Percentiles rank a stretch among this genome's conserved stretches.
These are phyloP conservation scores for Microchrysa polita DNA, from an alignment of 2,888 invertebrate genomes.

Conservation along the genomic window DNA sequence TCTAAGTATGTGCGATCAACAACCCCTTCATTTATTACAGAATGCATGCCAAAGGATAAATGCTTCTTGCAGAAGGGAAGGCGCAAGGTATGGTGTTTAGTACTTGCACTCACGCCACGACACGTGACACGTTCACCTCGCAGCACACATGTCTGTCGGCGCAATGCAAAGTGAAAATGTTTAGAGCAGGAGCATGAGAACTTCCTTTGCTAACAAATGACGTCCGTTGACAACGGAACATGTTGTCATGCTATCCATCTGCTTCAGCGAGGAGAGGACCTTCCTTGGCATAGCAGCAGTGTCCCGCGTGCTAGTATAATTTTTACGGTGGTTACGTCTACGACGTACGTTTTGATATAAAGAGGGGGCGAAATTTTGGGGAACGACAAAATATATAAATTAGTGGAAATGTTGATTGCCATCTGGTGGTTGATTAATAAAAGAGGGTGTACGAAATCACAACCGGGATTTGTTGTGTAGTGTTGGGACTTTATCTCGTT, in stretches of 20 bases:
- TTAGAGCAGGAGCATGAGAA: constrained; percentile 18
- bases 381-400: no score
- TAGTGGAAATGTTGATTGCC: no score
- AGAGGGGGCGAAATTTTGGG: no score
- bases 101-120: constrained; percentile 46
- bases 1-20: constrained; percentile 7
- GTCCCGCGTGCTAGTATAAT: no score
- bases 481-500: no score
- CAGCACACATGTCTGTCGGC: constrained; percentile 44
- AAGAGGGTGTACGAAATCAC: no score
- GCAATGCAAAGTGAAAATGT: constrained; percentile 13
- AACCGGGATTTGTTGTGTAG: no score
- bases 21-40: background rate
- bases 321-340: no score
- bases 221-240: constrained; percentile 37
- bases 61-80: constrained; percentile 18
- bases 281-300: no score
- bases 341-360: no score
- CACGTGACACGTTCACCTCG: constrained; percentile 48
- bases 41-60: constrained; percentile 36
- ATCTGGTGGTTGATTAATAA: no score
- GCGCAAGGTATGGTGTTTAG: constrained; percentile 47
- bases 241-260: constrained; percentile 46
- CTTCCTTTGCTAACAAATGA: constrained; percentile 44
- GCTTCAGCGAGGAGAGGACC: constrained; percentile 9